Conservation (phyloP, 2,888 invertebrate genomes). For the Plagodis dolabraria region DNA sequence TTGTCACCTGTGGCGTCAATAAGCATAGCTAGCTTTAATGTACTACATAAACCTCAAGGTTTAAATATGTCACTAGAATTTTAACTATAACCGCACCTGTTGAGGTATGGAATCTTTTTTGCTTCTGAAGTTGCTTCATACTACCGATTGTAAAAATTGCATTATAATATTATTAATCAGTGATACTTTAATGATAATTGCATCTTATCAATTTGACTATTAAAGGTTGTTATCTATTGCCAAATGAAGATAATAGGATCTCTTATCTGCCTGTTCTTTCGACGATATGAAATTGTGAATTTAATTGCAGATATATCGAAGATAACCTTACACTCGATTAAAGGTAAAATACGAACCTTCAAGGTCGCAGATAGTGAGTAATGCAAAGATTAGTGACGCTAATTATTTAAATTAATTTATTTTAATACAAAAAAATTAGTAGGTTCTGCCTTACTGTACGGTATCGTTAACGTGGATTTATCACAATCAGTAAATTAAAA, state of each 20-base stretch:
- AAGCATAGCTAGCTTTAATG: too few relatives aligned
- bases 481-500: too few relatives aligned
- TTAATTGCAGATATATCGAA: too few relatives aligned
- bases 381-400: background rate
- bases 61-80: too few relatives aligned
- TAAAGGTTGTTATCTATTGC: conserved; percentile 13
- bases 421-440: background rate
- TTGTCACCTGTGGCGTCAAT: too few relatives aligned
- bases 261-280: conserved; percentile 4
- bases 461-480: too few relatives aligned
- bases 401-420: background rate
- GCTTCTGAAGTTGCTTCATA: too few relatives aligned
- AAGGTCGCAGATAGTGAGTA: background rate
- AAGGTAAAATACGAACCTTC: background rate
- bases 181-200: background rate
- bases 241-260: conserved; percentile 11
- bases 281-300: conserved; percentile 5
- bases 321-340: too few relatives aligned
- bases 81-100: too few relatives aligned
- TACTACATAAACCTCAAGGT: too few relatives aligned
- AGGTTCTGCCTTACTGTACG: too few relatives aligned
- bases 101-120: too few relatives aligned
- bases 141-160: background rate
- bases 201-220: conserved; percentile 16
- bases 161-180: background rate